Base-by-base conservation (phyloP, 2,113 vertebrate species). In the Nycticorax nycticorax region DNA sequence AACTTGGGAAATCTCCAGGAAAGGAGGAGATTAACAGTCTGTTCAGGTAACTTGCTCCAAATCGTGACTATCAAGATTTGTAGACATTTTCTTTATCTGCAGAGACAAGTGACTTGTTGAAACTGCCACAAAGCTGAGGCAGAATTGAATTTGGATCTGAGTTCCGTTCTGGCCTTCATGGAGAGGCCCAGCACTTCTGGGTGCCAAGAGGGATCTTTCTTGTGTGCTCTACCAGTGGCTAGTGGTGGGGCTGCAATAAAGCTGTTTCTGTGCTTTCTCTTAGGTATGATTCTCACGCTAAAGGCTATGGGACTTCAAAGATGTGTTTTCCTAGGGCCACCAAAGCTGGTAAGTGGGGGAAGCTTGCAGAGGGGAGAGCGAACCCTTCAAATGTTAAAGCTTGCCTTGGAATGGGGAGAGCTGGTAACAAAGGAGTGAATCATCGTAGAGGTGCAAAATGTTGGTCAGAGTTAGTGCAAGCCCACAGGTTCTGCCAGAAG, bases 231-330 rank as follows among this genome's bases (percentile, higher is more conserved):
- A 0, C 24, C 48, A 59, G n/a, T 1, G 0, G 2, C 28, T 30
- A 3, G 21, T 47, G 60, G 21, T 47, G 60, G 11, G 24, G 8
- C 45, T 57, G 47, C 60, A 57, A 3, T 22, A 24, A 69, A 71
- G 32, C n/a, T 85, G 14, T 39, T 60, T 74, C 19, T 93, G 12
- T 91, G 35, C n/a, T 75, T 86, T 62, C 35, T 77, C 85, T 39
- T 91, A 99, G 99, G 99, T 53, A 99, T 99, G 98, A 99, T 99
- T 50, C 97, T 99, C 59, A 99, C 99, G 0, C 75, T 99, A 75
- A 99, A 98, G 97, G 99, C 99, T 86, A 98, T 98, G 0, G 99
- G 99, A 8, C 98, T 99, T 21, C 98, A 98, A 4, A 98, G 98
- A 48, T 99, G 99, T 75, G 97, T 99, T 30, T 98, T 99, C 35